Evolutionary conservation across 1,140 invertebrate genomes (phyloP).

Genomic region (Hylyphantes graminicola): DNA sequence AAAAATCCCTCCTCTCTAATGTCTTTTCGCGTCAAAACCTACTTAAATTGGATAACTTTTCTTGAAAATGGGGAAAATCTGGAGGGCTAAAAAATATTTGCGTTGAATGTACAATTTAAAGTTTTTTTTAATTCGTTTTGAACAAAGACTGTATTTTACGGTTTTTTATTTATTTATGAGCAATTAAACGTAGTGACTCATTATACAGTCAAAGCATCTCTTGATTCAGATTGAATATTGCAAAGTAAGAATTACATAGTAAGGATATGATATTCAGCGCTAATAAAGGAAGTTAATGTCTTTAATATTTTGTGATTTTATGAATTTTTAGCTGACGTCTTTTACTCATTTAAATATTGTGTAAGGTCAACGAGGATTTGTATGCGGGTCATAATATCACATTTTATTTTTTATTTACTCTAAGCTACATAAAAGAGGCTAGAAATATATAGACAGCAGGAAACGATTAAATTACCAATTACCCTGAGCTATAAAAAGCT

Average conservation of each 20-base stretch:
- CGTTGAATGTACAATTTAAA: neutral
- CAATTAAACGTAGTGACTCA: neutral
- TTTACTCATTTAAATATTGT: no score
- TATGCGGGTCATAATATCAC: no score
- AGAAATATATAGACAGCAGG: no score
- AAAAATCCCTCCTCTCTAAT: neutral
- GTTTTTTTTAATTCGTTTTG: neutral
- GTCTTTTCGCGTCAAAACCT: neutral
- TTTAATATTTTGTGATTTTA: neutral
- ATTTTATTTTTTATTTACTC: no score
- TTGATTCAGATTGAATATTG: neutral
- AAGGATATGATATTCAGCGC: neutral
- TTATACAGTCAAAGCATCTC: neutral
- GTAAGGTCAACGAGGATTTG: no score
- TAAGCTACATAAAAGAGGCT: no score
- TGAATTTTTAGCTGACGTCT: no score
- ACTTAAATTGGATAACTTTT: conserved; percentile 25
- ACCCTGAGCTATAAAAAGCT: no score
- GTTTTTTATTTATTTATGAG: neutral
- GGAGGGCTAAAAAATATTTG: neutral
- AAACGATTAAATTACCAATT: no score
- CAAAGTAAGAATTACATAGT: neutral
- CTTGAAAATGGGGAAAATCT: neutral
- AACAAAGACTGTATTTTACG: neutral
- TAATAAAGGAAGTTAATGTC: neutral